Base-by-base conservation (phyloP, 2,113 vertebrate genomes). In the Semnopithecus entellus region DNA sequence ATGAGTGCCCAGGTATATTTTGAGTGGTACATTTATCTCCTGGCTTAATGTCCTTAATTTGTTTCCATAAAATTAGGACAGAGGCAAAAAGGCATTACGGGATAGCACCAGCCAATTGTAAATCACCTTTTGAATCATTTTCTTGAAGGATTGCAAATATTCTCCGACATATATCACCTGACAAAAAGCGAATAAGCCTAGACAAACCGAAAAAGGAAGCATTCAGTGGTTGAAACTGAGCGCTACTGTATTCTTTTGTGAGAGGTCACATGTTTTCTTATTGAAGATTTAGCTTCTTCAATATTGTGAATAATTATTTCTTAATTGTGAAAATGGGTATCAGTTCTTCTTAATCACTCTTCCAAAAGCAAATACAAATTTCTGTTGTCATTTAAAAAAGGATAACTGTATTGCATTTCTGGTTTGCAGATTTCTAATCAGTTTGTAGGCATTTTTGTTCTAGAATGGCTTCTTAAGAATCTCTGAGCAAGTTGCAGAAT, bases 401-500 rank as follows among this genome's bases (percentile, higher is more conserved):
- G 79, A 66, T 88, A 90, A 66, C 73, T 35, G 38, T n/a, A 72
- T 59, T 82, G 66, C 40, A 57, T 80, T 94, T 95, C 79, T 93
- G 27, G 79, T 68, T 88, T 92, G 81, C 68, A 81, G 40, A 75
- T 50, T 96, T 96, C 55, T 96, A 80, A 85, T 40, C 17, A 70
- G 43, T 92, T 64, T 83, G 22, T 75, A 40, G 73, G 14, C 10
- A 50, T 66, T 78, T 35, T 84, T 84, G 64, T 48, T 91, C 84
- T 88, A 72, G 35, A 91, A 75, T 4, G 68, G 27, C 48, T 76
- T 90, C 83, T 88, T 96, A 57, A 66, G 12, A 64, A 55, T 92
- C 85, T 94, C 40, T 89, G 73, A 95, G 43, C 96, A 95, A 93
- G 93, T 93, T 96, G 72, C 78, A 97, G 92, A 87, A 94, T 87